Percentiles rank a stretch among this genome's conserved stretches.
These are phyloP conservation scores for Chaetodon trifasciatus DNA, from an alignment of 2,797 vertebrate genomes.

Conservation along the genomic window DNA sequence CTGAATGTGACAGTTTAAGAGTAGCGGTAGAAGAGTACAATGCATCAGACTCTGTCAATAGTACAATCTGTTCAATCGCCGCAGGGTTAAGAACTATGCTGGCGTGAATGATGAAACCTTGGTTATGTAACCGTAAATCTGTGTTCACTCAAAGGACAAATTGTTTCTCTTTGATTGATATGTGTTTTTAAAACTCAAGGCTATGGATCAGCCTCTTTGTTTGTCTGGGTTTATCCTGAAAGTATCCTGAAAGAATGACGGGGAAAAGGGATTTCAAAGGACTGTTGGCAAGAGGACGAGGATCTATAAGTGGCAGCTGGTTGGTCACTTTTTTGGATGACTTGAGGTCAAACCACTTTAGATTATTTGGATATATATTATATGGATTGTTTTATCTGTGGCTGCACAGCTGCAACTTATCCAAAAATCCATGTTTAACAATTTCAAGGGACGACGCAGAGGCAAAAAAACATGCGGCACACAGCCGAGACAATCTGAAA, in stretches of 20 bases:
- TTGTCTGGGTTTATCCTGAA: constrained; percentile 19
- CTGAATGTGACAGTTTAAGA: neutral
- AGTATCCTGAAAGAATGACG: constrained; percentile 1
- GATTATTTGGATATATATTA: constrained; percentile 16
- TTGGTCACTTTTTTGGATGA: constrained; percentile 3
- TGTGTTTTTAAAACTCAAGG: constrained; percentile 12
- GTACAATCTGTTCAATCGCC: neutral
- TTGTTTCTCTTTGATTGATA: constrained; percentile 19
- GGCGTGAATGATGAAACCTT: constrained; percentile 14
- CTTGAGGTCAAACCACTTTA: constrained; percentile 12
- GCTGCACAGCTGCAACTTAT: constrained; percentile 12
- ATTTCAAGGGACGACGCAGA: constrained; percentile 34
- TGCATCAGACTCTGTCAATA: neutral
- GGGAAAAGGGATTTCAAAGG: neutral
- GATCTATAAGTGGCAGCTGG: neutral
- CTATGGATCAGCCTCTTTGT: constrained; percentile 9
- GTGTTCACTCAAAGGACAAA: constrained; percentile 2
- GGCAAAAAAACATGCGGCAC: constrained; percentile 34
- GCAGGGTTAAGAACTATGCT: neutral
- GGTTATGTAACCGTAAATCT: constrained; percentile 27
- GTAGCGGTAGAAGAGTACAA: neutral
- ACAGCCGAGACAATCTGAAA: constrained; percentile 27
- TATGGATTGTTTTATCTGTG: too few relatives aligned
- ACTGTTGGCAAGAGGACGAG: neutral
- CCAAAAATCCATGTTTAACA: constrained; percentile 30